A percentile compares a stretch with the other conserved stretches of the same genome.
Evolutionary conservation across 1,140 invertebrate species (phyloP).

Genomic region (Sitobion miscanthi): DNA sequence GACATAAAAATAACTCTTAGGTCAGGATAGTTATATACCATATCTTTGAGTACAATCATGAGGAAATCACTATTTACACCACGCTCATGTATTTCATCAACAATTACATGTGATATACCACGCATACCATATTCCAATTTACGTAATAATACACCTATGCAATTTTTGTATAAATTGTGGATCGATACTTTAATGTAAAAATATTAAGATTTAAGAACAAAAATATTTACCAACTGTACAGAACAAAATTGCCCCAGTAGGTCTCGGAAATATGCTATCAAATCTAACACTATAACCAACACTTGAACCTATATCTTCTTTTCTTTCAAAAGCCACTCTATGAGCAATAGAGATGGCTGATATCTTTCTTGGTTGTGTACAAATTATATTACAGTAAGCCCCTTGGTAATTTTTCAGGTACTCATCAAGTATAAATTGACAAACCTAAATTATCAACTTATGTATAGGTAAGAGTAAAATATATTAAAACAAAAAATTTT

Average conservation of each 20-base stretch:
- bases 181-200: background rate
- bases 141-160: slow-evolving; percentile 79
- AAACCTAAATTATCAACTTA: slow-evolving; percentile 70
- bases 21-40: slow-evolving; percentile 88
- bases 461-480: background rate
- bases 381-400: slow-evolving; percentile 83
- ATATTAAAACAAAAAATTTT: background rate
- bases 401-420: slow-evolving; percentile 86
- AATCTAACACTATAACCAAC: slow-evolving; percentile 93
- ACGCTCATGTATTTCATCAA: slow-evolving; percentile 97
- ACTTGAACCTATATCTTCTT: slow-evolving; percentile 81
- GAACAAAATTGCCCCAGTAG: slow-evolving; percentile 91
- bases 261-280: slow-evolving; percentile 85
- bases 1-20: slow-evolving; percentile 95
- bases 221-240: slow-evolving; percentile 81
- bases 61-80: slow-evolving; percentile 97
- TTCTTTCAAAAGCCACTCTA: slow-evolving; percentile 84
- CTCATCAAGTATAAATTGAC: slow-evolving; percentile 96
- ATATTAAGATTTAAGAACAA: background rate
- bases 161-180: background rate
- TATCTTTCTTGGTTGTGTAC: slow-evolving; percentile 93
- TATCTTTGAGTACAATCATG: slow-evolving; percentile 90
- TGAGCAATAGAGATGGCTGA: slow-evolving; percentile 94
- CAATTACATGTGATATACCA: slow-evolving; percentile 88
- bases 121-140: slow-evolving; percentile 87